phyloP scores from a whole-genome alignment of 2,797 vertebrate genomes.

The Chelon auratus region DNA sequence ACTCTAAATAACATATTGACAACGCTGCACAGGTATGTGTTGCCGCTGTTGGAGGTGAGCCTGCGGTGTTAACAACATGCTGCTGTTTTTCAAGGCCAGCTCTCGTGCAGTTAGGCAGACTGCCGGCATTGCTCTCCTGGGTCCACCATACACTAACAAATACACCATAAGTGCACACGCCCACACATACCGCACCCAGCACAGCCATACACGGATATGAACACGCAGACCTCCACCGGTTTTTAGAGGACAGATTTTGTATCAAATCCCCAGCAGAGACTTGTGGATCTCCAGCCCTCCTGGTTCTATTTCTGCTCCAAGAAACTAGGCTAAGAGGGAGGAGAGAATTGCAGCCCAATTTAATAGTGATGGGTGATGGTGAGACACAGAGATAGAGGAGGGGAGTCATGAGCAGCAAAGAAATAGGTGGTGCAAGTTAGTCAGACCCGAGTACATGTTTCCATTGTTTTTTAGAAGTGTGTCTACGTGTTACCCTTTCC shows the following conservation, averaged over 20 bases:
- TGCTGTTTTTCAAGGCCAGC: slow-evolving; percentile 43
- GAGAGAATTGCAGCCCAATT: slow-evolving; percentile 67
- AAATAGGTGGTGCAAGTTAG: slow-evolving; percentile 58
- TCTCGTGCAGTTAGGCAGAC: slow-evolving; percentile 38
- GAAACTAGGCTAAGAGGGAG: slow-evolving; percentile 83
- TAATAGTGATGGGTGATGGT: slow-evolving; percentile 38
- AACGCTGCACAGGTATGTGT: neutral
- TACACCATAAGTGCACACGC: slow-evolving; percentile 26
- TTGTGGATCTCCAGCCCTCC: slow-evolving; percentile 59
- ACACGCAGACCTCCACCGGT: slow-evolving; percentile 35
- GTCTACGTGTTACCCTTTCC: slow-evolving; percentile 63
- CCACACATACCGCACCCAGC: slow-evolving; percentile 23
- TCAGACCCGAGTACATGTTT: slow-evolving; percentile 48
- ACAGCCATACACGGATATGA: slow-evolving; percentile 18
- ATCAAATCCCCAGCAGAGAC: slow-evolving; percentile 74
- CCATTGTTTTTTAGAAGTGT: slow-evolving; percentile 62
- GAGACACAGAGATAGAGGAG: slow-evolving; percentile 25
- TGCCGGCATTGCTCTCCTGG: slow-evolving; percentile 37
- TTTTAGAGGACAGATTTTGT: slow-evolving; percentile 73
- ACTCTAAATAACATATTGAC: neutral
- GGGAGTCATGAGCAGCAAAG: slow-evolving; percentile 14
- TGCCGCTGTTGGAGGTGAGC: neutral
- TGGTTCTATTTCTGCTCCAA: slow-evolving; percentile 82
- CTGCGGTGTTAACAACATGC: neutral
- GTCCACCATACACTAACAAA: slow-evolving; percentile 44